These are phyloP conservation scores for Linnaemya vulpina DNA, from an alignment of 2,888 invertebrate genomes.

Conservation along the genomic window DNA sequence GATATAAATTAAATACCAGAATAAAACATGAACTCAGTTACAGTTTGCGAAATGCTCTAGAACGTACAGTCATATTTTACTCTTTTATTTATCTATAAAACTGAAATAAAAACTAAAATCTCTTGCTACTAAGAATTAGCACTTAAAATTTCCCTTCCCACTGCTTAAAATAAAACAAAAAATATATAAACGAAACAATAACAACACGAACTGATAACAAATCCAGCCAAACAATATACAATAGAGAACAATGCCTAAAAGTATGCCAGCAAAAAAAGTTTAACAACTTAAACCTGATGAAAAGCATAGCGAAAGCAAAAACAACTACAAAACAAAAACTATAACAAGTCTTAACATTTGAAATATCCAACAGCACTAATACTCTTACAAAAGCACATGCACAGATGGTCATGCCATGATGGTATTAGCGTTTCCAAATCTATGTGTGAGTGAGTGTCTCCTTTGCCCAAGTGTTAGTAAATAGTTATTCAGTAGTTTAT, in stretches of 20 bases:
- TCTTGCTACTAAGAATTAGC: slow-evolving; percentile 43
- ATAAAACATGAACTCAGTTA: slow-evolving; percentile 34
- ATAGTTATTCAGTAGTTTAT: slow-evolving; percentile 5
- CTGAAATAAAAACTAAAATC: slow-evolving; percentile 7
- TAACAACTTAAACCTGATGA: slow-evolving; percentile 46
- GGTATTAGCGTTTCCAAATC: slow-evolving; percentile 30
- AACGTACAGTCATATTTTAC: neutral
- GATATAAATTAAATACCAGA: slow-evolving; percentile 52
- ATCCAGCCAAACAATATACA: slow-evolving; percentile 3
- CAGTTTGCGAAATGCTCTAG: slow-evolving; percentile 27
- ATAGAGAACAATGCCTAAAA: slow-evolving; percentile 52
- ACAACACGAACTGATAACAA: slow-evolving; percentile 25
- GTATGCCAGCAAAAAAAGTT: slow-evolving; percentile 57
- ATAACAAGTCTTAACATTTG: slow-evolving; percentile 47
- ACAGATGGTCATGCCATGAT: neutral
- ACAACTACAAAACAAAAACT: slow-evolving; percentile 44
- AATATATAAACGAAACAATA: slow-evolving; percentile 15
- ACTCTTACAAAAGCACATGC: neutral
- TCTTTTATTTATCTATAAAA: neutral
- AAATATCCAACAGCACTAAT: slow-evolving; percentile 17
- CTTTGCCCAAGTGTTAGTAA: slow-evolving; percentile 2
- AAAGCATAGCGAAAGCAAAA: slow-evolving; percentile 29
- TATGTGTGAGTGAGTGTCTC: neutral
- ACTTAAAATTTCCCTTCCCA: slow-evolving; percentile 51
- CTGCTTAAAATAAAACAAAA: slow-evolving; percentile 47